phyloP scores from a whole-genome alignment of 2,888 invertebrate genomes.

The Gnatocerus cornutus region DNA sequence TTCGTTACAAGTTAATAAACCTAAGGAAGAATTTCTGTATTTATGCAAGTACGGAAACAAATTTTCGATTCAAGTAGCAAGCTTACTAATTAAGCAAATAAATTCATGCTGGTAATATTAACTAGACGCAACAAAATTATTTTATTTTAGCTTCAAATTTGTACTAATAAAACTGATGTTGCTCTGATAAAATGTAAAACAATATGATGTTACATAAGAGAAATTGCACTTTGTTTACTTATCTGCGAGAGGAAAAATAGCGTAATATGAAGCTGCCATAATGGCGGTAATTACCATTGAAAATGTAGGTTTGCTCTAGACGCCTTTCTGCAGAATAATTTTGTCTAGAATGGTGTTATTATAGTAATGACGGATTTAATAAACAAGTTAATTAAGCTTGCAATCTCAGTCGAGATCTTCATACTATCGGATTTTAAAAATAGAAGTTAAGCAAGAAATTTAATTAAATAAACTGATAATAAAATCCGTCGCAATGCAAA shows the following conservation, averaged over 20 bases:
- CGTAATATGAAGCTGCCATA: neutral
- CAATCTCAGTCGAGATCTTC: too few species aligned
- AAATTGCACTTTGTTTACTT: neutral
- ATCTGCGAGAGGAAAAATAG: neutral
- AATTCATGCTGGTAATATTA: constrained; percentile 13
- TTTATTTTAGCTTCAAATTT: constrained; percentile 8
- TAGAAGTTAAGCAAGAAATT: too few species aligned
- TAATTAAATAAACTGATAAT: too few species aligned
- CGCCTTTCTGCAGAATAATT: neutral
- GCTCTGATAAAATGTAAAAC: too few species aligned
- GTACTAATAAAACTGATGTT: too few species aligned
- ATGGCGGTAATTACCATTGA: neutral
- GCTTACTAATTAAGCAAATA: constrained; percentile 7
- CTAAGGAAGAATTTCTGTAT: neutral
- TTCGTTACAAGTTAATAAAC: neutral
- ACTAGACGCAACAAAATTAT: constrained; percentile 1
- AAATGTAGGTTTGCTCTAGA: neutral
- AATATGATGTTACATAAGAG: neutral
- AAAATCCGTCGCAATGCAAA: too few species aligned
- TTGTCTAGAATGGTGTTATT: neutral
- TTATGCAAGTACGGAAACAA: constrained; percentile 1
- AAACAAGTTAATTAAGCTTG: too few species aligned
- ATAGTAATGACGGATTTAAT: neutral
- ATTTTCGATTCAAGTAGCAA: constrained; percentile 8
- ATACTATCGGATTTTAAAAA: too few species aligned